Evolutionary conservation across 2,113 vertebrate species (phyloP).

Genomic region (Coreoperca whiteheadi): DNA sequence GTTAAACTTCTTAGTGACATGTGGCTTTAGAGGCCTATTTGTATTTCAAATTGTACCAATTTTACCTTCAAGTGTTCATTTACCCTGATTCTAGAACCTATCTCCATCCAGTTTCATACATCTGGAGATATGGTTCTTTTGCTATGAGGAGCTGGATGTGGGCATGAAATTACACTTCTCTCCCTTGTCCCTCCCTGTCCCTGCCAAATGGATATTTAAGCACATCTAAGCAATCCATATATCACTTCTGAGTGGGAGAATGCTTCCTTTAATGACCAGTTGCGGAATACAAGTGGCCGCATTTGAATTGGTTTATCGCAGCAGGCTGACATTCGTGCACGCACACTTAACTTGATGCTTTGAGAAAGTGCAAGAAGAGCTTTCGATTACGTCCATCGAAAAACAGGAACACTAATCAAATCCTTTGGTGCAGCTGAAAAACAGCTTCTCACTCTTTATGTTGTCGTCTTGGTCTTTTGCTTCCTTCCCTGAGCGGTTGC

Average conservation of each 20-base stretch:
- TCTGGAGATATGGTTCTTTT: neutral
- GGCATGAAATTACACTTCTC: neutral
- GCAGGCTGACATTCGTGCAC: neutral
- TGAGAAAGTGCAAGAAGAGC: neutral
- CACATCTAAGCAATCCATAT: conserved; percentile 6
- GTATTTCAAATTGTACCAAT: too few species aligned
- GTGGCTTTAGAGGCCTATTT: too few species aligned
- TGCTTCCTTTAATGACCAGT: conserved; percentile 17
- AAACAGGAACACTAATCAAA: neutral
- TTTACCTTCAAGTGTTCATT: neutral
- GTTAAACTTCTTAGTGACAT: too few species aligned
- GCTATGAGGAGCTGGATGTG: neutral
- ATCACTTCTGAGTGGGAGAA: conserved; percentile 7
- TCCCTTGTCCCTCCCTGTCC: neutral
- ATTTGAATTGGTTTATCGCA: conserved; percentile 11
- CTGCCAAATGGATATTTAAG: conserved; percentile 28
- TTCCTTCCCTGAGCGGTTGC: neutral
- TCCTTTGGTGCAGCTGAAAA: neutral
- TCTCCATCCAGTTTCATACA: neutral
- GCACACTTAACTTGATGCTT: neutral
- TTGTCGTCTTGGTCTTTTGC: neutral
- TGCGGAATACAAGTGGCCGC: neutral
- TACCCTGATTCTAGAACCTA: neutral
- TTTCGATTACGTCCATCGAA: neutral
- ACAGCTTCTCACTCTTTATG: neutral